phyloP scores from a whole-genome alignment of 2,113 vertebrate genomes.

The Pachypanchax playfairii region DNA sequence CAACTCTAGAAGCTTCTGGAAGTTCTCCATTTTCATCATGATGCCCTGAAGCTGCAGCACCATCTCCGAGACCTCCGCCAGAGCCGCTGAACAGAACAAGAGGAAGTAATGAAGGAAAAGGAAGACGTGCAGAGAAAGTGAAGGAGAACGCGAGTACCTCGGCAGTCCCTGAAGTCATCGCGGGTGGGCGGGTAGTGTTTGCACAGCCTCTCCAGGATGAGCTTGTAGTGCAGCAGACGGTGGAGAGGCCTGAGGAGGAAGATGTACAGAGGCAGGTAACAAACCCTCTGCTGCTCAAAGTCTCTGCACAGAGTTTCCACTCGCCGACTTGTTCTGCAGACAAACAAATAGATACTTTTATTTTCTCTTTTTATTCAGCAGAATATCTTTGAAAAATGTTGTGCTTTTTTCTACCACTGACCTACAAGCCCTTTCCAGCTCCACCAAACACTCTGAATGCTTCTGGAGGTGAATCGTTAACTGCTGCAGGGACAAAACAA shows the following conservation, averaged over 20 bases:
- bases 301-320: conserved; percentile 88
- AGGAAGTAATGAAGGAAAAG: background rate
- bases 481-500: conserved; percentile 74
- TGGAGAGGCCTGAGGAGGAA: conserved; percentile 95
- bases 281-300: conserved; percentile 95
- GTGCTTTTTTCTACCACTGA: conserved; percentile 29
- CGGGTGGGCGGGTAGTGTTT: conserved; percentile 91
- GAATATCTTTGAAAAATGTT: background rate
- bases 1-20: conserved; percentile 95
- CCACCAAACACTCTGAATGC: conserved; percentile 89
- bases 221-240: conserved; percentile 97
- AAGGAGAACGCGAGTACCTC: conserved; percentile 77
- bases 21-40: conserved; percentile 99
- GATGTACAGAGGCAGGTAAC: conserved; percentile 94
- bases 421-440: conserved; percentile 85
- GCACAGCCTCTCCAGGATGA: conserved; percentile 94
- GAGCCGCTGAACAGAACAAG: conserved; percentile 80
- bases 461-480: conserved; percentile 88
- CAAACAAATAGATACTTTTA: background rate
- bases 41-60: conserved; percentile 88
- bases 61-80: conserved; percentile 93
- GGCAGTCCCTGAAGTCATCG: conserved; percentile 90
- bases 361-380: background rate
- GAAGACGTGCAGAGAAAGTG: background rate
- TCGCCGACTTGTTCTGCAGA: conserved; percentile 80